Evolutionary conservation across 2,888 invertebrate species (phyloP).

Genomic region (Lochmaea capreae): DNA sequence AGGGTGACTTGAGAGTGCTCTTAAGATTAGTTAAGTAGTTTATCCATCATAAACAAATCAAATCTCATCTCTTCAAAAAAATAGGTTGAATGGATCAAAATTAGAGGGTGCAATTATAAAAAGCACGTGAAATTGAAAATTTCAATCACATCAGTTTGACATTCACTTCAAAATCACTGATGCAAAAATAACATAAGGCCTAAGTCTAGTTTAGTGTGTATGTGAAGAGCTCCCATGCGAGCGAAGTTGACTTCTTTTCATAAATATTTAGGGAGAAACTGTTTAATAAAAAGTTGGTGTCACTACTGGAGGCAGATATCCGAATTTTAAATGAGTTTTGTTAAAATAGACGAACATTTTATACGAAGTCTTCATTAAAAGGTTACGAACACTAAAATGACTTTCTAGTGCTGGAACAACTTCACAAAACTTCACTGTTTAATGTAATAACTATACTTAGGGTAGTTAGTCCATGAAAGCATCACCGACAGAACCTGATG

Average conservation of each 20-base stretch:
- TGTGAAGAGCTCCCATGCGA: slow-evolving; percentile 5
- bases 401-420: neutral
- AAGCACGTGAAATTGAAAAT: no score
- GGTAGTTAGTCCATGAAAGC: neutral
- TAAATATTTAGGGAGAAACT: slow-evolving; percentile 24
- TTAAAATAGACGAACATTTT: slow-evolving; percentile 17
- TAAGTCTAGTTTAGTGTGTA: neutral
- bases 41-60: no score
- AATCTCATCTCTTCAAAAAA: no score
- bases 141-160: no score
- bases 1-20: no score
- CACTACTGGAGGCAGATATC: slow-evolving; percentile 17
- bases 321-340: slow-evolving; percentile 31
- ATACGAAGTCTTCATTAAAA: slow-evolving; percentile 1
- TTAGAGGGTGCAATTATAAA: no score
- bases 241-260: slow-evolving; percentile 20
- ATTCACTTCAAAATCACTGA: no score
- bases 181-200: no score
- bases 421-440: neutral
- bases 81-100: no score
- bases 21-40: no score
- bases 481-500: neutral
- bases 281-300: slow-evolving; percentile 34
- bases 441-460: neutral
- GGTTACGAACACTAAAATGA: slow-evolving; percentile 1